Base-by-base conservation (phyloP, 35 echinoderm and acorn worm species). In the Strongylocentrotus purpuratus region DNA sequence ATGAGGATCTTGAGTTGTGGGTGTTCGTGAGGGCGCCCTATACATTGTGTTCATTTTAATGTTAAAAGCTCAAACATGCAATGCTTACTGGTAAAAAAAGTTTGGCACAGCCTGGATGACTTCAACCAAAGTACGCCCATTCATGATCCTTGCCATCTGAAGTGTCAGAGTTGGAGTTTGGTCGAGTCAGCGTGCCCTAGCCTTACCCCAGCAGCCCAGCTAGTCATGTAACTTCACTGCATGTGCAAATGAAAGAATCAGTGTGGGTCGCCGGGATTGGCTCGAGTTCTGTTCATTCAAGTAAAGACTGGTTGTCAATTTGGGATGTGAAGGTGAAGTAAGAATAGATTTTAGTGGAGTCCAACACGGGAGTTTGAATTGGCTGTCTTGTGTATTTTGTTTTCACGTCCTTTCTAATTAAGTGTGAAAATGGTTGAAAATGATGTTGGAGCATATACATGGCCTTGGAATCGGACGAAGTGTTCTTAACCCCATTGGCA, bases 1-100 rank as follows among this genome's bases (percentile, higher is more conserved):
- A 93, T 93, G 91, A 93, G 28, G 46, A 93, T 93, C 45, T 58
- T 93, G n/a, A 48, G 46, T 15, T 93, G 91, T 32, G 91, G 91
- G 4, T 93, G 91, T 31, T 93, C 91, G 11, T 93, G 91, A 93
- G 46, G 87, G 87, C 65, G 65, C 65, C 7, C 20, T 78, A 1
- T 50, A 22, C 25, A n/a, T 0, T 78, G 4, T 78, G 65, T 22
- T 28, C 18, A 15, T 78, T 78, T 78, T 22, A 78, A n/a, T 78
- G 65, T 28, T 41, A 41, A 78, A 78, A n/a, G 65, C 28, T 18
- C 65, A 28, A 4, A 28, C 20, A 28, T 78, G 65, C 65, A 78
- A 78, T 28, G 25, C 20, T 78, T 3, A 78, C 65, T 78, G 65
- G 4, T 28, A 7, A 28, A 78, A 22, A 78, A 28, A 78, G 65